Conservation (phyloP, 2,888 invertebrate species). For the Penaeus monodon region DNA sequence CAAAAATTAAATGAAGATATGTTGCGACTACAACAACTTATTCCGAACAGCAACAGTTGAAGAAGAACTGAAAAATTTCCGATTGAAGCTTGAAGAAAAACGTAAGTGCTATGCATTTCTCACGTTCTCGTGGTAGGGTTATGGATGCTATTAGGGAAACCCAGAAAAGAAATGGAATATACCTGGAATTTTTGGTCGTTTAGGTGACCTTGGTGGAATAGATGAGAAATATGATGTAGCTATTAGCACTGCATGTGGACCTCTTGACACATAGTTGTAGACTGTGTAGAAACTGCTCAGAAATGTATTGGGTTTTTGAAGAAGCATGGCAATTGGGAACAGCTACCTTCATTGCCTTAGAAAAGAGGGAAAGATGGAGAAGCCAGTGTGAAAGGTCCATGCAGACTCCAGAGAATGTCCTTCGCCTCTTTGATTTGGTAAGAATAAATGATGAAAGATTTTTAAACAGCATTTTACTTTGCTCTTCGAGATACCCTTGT, state of each 20-base stretch:
- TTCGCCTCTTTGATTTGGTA: slow-evolving; percentile 91
- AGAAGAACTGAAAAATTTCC: slow-evolving; percentile 70
- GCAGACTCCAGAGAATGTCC: slow-evolving; percentile 82
- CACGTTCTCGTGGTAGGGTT: slow-evolving; percentile 76
- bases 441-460: slow-evolving; percentile 82
- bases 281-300: slow-evolving; percentile 86
- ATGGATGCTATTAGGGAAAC: slow-evolving; percentile 83
- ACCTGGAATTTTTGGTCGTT: slow-evolving; percentile 87
- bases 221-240: slow-evolving; percentile 94
- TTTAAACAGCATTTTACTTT: slow-evolving; percentile 91
- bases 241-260: slow-evolving; percentile 91
- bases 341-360: slow-evolving; percentile 89
- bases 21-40: slow-evolving; percentile 74
- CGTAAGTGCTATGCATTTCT: slow-evolving; percentile 78
- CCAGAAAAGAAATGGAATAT: slow-evolving; percentile 85
- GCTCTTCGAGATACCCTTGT: slow-evolving; percentile 88
- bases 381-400: slow-evolving; percentile 55
- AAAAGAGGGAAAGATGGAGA: slow-evolving; percentile 80
- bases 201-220: slow-evolving; percentile 96
- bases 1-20: slow-evolving; percentile 72
- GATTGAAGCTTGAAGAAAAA: slow-evolving; percentile 76
- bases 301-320: slow-evolving; percentile 86
- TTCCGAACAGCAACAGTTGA: slow-evolving; percentile 73
- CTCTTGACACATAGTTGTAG: slow-evolving; percentile 91
- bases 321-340: slow-evolving; percentile 82